Base-by-base conservation (phyloP, 2,113 vertebrate species). In the Craseonycteris thonglongyai region DNA sequence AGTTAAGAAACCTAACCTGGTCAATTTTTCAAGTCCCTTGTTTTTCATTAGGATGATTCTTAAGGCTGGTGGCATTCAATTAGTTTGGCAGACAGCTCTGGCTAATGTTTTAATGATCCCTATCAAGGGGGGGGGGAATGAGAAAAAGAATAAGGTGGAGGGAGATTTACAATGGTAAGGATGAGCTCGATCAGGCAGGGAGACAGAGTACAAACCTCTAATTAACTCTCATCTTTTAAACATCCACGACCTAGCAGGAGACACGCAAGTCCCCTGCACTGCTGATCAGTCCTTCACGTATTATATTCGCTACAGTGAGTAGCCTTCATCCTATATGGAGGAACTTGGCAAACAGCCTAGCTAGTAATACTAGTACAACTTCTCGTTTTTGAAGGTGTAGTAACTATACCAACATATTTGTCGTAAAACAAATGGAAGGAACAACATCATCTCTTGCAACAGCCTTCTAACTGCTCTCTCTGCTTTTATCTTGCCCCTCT, bases 41-140 rank as follows among this genome's bases (percentile, higher is more conserved):
- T 51, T 97, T 97, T 97, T 96, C 95, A 94, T 97, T 97, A 96
- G 59, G 58, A 81, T 96, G 94, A 96, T 95, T 83, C 91, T 97
- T 95, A 95, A 96, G 95, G 90, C 87, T 96, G 72, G 97, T 96
- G 91, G 80, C 84, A 91, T 97, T 98, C 96, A 97, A 90, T 97
- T 97, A 97, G 85, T 97, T 98, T 95, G 92, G 96, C 90, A 95
- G 96, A 96, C 72, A 96, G 79, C 91, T 82, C 81, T 97, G 47
- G 68, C 90, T 97, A 96, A 97, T 93, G 88, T 97, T 98, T 78
- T 97, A 98, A 97, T 97, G 95, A 97, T 96, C 93, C 87, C 92
- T 76, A 92, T 65, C 47, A 91, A 96, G 81, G 45, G 63, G 86
- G 91, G 93, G 19, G 68, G 95, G 95, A 81, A 95, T 94, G 72